Percentiles rank a stretch among this genome's conserved stretches.
Conservation (phyloP, 2,797 vertebrate genomes). For the Lepilemur septentrionalis region DNA sequence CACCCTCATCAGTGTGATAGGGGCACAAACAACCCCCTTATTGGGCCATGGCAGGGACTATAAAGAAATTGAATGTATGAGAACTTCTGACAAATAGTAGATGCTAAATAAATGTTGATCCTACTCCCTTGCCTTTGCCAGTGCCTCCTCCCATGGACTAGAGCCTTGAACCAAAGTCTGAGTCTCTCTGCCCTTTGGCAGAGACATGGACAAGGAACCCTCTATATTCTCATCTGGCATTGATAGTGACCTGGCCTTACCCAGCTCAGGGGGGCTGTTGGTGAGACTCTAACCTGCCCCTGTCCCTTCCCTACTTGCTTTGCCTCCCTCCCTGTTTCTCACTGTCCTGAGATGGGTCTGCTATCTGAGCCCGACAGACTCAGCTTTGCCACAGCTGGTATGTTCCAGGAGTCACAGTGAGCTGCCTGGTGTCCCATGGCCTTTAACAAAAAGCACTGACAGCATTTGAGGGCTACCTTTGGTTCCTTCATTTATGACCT, state of each 20-base stretch:
- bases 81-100: background rate
- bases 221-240: background rate
- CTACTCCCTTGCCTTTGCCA: background rate
- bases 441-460: background rate
- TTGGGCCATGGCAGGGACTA: background rate
- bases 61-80: background rate
- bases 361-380: background rate
- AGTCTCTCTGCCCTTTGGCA: background rate
- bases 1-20: background rate
- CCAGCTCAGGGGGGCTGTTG: background rate
- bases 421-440: background rate
- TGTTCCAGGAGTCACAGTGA: background rate
- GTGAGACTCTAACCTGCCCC: background rate
- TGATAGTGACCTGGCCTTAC: background rate
- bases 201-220: background rate
- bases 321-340: background rate
- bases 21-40: no score
- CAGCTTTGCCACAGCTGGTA: background rate
- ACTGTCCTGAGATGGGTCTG: background rate
- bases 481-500: background rate
- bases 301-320: background rate
- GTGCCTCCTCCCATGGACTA: background rate
- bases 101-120: background rate
- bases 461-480: background rate
- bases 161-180: background rate